Conservation (phyloP, 1,140 invertebrate species). For the Dendrolimus punctatus region DNA sequence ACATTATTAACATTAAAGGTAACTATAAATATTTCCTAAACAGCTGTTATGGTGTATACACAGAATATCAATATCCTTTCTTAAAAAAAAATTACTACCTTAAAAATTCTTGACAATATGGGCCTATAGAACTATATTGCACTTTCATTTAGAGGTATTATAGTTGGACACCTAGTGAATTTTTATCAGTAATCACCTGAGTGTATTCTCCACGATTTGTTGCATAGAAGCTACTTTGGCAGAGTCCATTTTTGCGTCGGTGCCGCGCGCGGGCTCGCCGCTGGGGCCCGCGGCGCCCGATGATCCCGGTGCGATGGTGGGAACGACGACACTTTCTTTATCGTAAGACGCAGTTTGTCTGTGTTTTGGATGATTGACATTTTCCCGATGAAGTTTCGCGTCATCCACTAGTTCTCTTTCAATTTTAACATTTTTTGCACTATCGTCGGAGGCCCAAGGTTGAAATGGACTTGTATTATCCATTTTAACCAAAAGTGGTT, state of each 20-base stretch:
- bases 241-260: slow-evolving; percentile 60
- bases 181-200: slow-evolving; percentile 41
- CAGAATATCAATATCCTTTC: too few species aligned
- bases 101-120: too few species aligned
- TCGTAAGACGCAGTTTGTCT: slow-evolving; percentile 70
- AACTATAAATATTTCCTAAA: not conserved
- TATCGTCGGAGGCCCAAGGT: slow-evolving; percentile 62
- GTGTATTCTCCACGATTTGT: slow-evolving; percentile 65
- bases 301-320: slow-evolving; percentile 48
- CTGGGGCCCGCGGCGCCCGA: slow-evolving; percentile 37
- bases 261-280: slow-evolving; percentile 26
- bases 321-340: slow-evolving; percentile 61
- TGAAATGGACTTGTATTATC: slow-evolving; percentile 67
- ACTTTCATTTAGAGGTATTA: too few species aligned
- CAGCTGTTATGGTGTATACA: slow-evolving; percentile 3
- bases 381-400: slow-evolving; percentile 70
- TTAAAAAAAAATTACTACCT: too few species aligned
- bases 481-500: slow-evolving; percentile 56
- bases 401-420: slow-evolving; percentile 66
- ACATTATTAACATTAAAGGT: not conserved
- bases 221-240: slow-evolving; percentile 66
- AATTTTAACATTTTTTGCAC: slow-evolving; percentile 61
- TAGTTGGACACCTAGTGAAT: not conserved
- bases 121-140: too few species aligned
- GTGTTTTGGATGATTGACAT: slow-evolving; percentile 72